A percentile compares a stretch with the other conserved stretches of the same genome.
phyloP scores from a whole-genome alignment of 2,888 invertebrate species.

The Eupithecia tripunctaria region DNA sequence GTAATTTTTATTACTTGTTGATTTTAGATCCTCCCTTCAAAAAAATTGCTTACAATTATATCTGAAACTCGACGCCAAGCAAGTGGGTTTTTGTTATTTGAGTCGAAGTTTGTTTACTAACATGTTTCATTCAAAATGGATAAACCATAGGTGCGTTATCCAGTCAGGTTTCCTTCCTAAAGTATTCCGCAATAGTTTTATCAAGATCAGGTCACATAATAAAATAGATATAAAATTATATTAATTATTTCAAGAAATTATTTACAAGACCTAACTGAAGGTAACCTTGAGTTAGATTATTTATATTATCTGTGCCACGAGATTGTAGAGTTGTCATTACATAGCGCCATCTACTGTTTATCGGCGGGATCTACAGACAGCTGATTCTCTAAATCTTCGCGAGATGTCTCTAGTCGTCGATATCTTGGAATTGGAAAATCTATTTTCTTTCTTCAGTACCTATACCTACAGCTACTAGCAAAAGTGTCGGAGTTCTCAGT shows the following conservation, averaged over 20 bases:
- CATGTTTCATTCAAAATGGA: too few relatives aligned
- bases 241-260: not conserved
- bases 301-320: slow-evolving; percentile 3
- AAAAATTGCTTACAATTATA: too few relatives aligned
- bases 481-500: not conserved
- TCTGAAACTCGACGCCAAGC: too few relatives aligned
- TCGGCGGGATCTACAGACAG: slow-evolving; percentile 26
- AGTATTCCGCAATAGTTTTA: not conserved
- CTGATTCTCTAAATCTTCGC: slow-evolving; percentile 51
- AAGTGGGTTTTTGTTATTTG: too few relatives aligned
- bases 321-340: not conserved
- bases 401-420: slow-evolving; percentile 53
- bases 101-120: too few relatives aligned
- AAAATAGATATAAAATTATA: not conserved
- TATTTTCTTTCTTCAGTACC: not conserved
- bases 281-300: slow-evolving; percentile 16
- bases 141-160: not conserved
- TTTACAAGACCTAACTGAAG: not conserved
- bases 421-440: slow-evolving; percentile 19
- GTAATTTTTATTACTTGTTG: too few relatives aligned
- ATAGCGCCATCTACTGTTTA: slow-evolving; percentile 63
- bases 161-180: not conserved
- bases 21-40: too few relatives aligned
- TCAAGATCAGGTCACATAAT: too few relatives aligned
- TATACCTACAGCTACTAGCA: not conserved